Base-by-base conservation (phyloP, 2,888 invertebrate genomes). In the Elgonia sp. region DNA sequence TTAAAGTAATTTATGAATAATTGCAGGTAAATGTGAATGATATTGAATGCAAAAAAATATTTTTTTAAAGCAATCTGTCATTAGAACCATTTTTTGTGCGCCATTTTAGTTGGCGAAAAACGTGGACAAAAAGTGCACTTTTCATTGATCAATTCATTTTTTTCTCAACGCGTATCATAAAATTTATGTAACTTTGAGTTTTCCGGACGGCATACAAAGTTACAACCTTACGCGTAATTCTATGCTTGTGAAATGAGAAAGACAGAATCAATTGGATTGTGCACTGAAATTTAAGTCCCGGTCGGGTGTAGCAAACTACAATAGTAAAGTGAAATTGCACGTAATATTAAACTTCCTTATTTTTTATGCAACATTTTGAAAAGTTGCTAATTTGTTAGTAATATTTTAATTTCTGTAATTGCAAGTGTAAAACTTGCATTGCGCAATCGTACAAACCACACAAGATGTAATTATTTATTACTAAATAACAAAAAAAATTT, bases 1-100 rank as follows among this genome's bases (percentile, higher is more conserved):
- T 55, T 55, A 39, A 39, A 39, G 70, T 10, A 70, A 70, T 50
- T 70, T 53, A 39, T n/a, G 39, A 55, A 70, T 70, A 70, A 70
- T 70, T 37, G 21, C 16, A 4, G 29, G 40, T n/a, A 39, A 63
- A 63, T 63, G 63, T 16, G 63, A 63, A 8, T 63, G 63, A 16
- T 16, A 62, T 16, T 14, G 29, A 16, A 37, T 57, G 20, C n/a
- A 53, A n/a, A 53, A n/a, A 6, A 10, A 6, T n/a, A 16, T n/a
- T 3, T n/a, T 53, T 53, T 10, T 3, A 53, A 53, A 53, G 53
- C n/a, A 53, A 53, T n/a, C 16, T 53, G 53, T n/a, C n/a, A n/a
- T 53, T 14, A 16, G 0, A 53, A 7, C 16, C 2, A n/a, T 6
- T n/a, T 53, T 53, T 53, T 53, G 1, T 53, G 5, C 1, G 42